Percentiles rank a stretch among this genome's conserved stretches.
phyloP scores from a whole-genome alignment of 2,113 vertebrate genomes.

The Hucho hucho region DNA sequence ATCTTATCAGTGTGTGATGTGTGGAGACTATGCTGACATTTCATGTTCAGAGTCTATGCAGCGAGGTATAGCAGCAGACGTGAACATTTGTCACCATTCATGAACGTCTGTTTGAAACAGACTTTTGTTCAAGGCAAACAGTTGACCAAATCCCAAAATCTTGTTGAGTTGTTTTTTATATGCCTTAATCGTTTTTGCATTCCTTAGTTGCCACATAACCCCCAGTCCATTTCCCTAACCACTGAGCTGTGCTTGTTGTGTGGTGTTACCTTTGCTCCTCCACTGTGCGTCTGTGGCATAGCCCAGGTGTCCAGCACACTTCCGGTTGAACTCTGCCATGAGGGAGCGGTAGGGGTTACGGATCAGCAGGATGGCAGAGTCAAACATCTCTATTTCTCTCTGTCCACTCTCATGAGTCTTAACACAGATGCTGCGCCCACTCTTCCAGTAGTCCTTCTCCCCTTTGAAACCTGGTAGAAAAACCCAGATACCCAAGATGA shows the following conservation, averaged over 20 bases:
- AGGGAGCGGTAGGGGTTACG: conserved; percentile 92
- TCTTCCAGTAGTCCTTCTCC: conserved; percentile 98
- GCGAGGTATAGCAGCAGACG: too few species aligned
- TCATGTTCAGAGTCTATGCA: too few species aligned
- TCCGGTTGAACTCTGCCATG: conserved; percentile 95
- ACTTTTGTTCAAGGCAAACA: too few species aligned
- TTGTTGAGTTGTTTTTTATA: too few species aligned
- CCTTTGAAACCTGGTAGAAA: conserved; percentile 88
- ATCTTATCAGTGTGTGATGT: too few species aligned
- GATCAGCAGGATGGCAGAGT: conserved; percentile 90
- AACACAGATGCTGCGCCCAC: conserved; percentile 90
- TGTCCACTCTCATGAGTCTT: conserved; percentile 96
- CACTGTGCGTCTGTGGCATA: conserved; percentile 91
- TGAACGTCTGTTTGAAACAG: too few species aligned
- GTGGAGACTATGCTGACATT: too few species aligned
- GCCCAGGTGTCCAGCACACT: conserved; percentile 93
- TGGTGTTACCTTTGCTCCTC: conserved; percentile 88
- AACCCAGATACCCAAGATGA: conserved; percentile 12
- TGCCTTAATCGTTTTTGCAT: too few species aligned
- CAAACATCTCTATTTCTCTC: conserved; percentile 92
- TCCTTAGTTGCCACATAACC: background rate
- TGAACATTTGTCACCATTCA: too few species aligned
- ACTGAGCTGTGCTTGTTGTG: background rate
- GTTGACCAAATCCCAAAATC: too few species aligned
- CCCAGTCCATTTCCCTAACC: background rate